phyloP scores from a whole-genome alignment of 1,140 invertebrate genomes.

The Drosophila takahashii region DNA sequence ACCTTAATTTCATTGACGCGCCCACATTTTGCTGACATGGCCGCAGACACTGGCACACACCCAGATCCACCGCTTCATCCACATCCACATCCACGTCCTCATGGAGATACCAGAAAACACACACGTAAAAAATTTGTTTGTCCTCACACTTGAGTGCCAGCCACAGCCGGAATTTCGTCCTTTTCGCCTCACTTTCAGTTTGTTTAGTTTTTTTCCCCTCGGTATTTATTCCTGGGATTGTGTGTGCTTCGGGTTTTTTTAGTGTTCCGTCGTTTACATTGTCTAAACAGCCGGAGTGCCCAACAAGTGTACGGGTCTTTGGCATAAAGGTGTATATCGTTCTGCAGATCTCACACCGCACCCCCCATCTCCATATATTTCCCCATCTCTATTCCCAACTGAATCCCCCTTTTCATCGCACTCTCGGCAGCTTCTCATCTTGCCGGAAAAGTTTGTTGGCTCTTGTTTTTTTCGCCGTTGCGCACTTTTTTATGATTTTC shows the following conservation, averaged over 20 bases:
- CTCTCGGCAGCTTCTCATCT: slow-evolving; percentile 49
- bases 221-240: slow-evolving; percentile 23
- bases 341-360: slow-evolving; percentile 14
- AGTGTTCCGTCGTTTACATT: slow-evolving; percentile 72
- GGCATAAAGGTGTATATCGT: slow-evolving; percentile 58
- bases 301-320: slow-evolving; percentile 60
- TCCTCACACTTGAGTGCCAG: slow-evolving; percentile 68
- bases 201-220: slow-evolving; percentile 64
- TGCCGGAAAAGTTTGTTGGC: slow-evolving; percentile 44
- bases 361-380: not conserved
- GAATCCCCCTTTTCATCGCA: slow-evolving; percentile 37
- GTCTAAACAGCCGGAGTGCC: slow-evolving; percentile 73
- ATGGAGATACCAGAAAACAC: not conserved
- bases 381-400: slow-evolving; percentile 28
- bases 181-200: slow-evolving; percentile 59
- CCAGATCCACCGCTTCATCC: no score
- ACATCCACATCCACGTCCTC: not conserved
- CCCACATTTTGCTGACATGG: slow-evolving; percentile 64
- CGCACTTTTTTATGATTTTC: slow-evolving; percentile 78
- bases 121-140: slow-evolving; percentile 66
- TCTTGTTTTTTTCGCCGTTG: slow-evolving; percentile 59
- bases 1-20: slow-evolving; percentile 74
- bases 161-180: slow-evolving; percentile 45
- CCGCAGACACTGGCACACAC: slow-evolving; percentile 28
- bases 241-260: slow-evolving; percentile 37